Percentiles rank a stretch among this genome's conserved stretches.
phyloP scores from a whole-genome alignment of 2,888 invertebrate species.

The Rhamnusium bicolor region DNA sequence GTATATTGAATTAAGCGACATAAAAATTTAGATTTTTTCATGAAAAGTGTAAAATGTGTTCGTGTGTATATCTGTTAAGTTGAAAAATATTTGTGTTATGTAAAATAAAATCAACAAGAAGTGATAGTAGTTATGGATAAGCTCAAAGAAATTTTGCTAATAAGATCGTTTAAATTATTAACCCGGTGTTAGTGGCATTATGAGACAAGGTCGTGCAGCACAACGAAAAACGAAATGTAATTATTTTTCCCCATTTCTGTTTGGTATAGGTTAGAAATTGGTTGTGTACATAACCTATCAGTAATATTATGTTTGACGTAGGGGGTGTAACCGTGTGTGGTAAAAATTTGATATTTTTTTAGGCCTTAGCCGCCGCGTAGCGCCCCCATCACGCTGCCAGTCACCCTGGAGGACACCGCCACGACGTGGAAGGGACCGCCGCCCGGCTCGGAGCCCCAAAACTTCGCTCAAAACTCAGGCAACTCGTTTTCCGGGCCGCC shows the following conservation, averaged over 20 bases:
- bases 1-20: neutral
- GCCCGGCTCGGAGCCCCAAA: slow-evolving; percentile 78
- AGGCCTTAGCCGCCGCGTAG: slow-evolving; percentile 90
- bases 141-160: slow-evolving; percentile 59
- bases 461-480: slow-evolving; percentile 77
- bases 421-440: slow-evolving; percentile 87
- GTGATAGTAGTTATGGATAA: slow-evolving; percentile 53
- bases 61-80: neutral
- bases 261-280: slow-evolving; percentile 62
- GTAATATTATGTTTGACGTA: slow-evolving; percentile 50
- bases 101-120: slow-evolving; percentile 20
- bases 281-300: slow-evolving; percentile 61
- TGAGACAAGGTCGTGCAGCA: slow-evolving; percentile 75
- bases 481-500: slow-evolving; percentile 74
- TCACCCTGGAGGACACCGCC: slow-evolving; percentile 83
- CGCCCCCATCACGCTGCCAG: slow-evolving; percentile 78
- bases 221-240: slow-evolving; percentile 75
- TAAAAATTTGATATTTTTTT: slow-evolving; percentile 59
- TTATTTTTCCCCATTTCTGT: slow-evolving; percentile 44
- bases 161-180: slow-evolving; percentile 56
- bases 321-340: slow-evolving; percentile 39
- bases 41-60: neutral
- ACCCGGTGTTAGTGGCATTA: slow-evolving; percentile 68
- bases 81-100: slow-evolving; percentile 28
- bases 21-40: neutral